Conservation (phyloP, 1,140 invertebrate genomes). For the Scylla paramamosain region DNA sequence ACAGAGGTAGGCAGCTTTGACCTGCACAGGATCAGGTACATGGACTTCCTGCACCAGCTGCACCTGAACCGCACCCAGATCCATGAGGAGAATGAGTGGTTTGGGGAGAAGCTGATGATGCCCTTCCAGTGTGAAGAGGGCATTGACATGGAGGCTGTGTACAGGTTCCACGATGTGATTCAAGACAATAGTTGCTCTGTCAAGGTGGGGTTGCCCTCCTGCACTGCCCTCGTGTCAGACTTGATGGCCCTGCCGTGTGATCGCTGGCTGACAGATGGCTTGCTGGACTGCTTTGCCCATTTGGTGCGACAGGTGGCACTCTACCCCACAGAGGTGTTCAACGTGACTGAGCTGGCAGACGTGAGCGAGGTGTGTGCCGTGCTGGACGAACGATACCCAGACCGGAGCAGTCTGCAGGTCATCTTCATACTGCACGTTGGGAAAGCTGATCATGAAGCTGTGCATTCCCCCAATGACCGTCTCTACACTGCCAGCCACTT, state of each 20-base stretch:
- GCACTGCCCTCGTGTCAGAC: slow-evolving; percentile 38
- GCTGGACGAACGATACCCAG: slow-evolving; percentile 8
- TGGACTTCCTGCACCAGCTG: slow-evolving; percentile 54
- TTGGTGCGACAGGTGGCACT: not conserved
- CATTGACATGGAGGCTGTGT: slow-evolving; percentile 27
- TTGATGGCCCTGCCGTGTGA: slow-evolving; percentile 28
- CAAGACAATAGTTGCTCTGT: slow-evolving; percentile 9
- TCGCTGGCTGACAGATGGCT: slow-evolving; percentile 30
- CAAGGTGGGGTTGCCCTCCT: not conserved
- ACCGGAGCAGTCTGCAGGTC: not conserved
- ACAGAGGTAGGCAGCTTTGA: slow-evolving; percentile 40
- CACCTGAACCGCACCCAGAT: slow-evolving; percentile 42
- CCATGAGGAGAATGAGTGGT: slow-evolving; percentile 43
- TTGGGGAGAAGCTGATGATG: not conserved
- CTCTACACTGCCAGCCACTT: slow-evolving; percentile 46
- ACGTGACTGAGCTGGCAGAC: slow-evolving; percentile 43
- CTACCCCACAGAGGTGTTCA: slow-evolving; percentile 43
- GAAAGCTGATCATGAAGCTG: slow-evolving; percentile 16
- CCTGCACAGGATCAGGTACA: slow-evolving; percentile 37
- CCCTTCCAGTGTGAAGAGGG: slow-evolving; percentile 41
- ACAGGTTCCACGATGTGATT: slow-evolving; percentile 34
- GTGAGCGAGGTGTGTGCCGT: slow-evolving; percentile 35
- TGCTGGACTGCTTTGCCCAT: slow-evolving; percentile 36
- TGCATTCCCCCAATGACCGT: not conserved
- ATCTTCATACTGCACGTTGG: slow-evolving; percentile 29